A percentile compares a stretch with the other conserved stretches of the same genome.
These are phyloP conservation scores for Vollenhovia emeryi DNA, from an alignment of 1,140 invertebrate species.

Conservation along the genomic window DNA sequence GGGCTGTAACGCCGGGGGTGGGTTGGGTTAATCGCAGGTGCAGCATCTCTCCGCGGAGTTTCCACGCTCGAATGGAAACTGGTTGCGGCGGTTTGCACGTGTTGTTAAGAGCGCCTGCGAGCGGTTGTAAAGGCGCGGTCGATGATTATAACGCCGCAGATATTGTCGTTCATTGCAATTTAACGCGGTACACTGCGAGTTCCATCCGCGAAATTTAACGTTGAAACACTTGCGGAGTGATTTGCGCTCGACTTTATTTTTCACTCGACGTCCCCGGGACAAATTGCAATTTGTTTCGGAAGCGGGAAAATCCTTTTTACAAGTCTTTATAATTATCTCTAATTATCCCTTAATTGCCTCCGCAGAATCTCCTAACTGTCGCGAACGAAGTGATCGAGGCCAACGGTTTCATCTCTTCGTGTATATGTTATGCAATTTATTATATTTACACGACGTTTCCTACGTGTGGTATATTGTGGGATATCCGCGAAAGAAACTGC, in stretches of 20 bases:
- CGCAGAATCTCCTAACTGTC: neutral
- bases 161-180: slow-evolving; percentile 49
- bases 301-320: no score
- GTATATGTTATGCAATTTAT: neutral
- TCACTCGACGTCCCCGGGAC: neutral
- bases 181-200: slow-evolving; percentile 19
- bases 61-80: slow-evolving; percentile 46
- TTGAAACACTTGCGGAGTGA: neutral
- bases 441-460: neutral
- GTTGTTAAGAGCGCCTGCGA: slow-evolving; percentile 61
- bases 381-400: neutral
- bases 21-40: slow-evolving; percentile 49
- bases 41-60: slow-evolving; percentile 57
- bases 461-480: neutral
- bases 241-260: neutral
- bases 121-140: slow-evolving; percentile 60
- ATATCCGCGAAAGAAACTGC: neutral
- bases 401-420: neutral
- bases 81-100: slow-evolving; percentile 50
- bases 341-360: neutral
- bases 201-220: neutral
- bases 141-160: slow-evolving; percentile 56
- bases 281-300: no score
- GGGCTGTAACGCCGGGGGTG: neutral
- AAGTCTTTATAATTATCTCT: no score